Evolutionary conservation across 2,888 invertebrate genomes (phyloP), one percentile per base, ranked within the genome.

Genomic region (Esperia sulphurella): DNA sequence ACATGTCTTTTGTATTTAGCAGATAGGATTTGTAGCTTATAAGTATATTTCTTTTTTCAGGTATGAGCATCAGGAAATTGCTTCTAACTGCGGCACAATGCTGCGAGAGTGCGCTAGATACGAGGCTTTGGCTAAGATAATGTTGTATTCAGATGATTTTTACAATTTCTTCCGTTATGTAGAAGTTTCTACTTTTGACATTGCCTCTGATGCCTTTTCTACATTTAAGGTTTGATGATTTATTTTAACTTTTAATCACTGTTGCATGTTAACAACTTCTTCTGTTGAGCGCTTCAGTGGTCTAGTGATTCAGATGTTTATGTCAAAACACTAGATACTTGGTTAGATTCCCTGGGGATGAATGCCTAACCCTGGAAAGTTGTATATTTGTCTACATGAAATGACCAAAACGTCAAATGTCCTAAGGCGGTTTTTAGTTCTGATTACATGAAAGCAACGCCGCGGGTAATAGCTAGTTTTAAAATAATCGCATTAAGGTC

Each of bases 151-250:
- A 54, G 97, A 98, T 65, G 97, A 98, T 85, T 99, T 99, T 92
- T 99, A 98, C 89, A 97, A 98, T 91, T 99, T 99, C 93, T 99
- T 99, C 91, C 95, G 96, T 88, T 99, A 99, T 85, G 99, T 99
- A 72, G 99, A 99, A 92, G 97, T 99, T 65, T 98, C 99, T 65
- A 99, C 99, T 63, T 99, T 99, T 92, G 99, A 99, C 93, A 99
- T 99, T 81, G 99, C 99, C 81, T 99, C 99, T 63, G 99, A 99
- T 94, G 99, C 99, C 90, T 99, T 99, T 92, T 98, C 99, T 82
- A 99, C 99, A 65, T 99, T 99, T 92, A 99, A 99, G 95, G 98
- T 97, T 83, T 44, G 61, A 62, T 44, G 52, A 52, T n/a, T n/a
- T 35, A 35, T 35, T n/a, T n/a, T 35, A 3, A 35, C n/a, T 14